These are phyloP conservation scores for Cosmia trapezina DNA, from an alignment of 2,888 invertebrate species.

Conservation along the genomic window DNA sequence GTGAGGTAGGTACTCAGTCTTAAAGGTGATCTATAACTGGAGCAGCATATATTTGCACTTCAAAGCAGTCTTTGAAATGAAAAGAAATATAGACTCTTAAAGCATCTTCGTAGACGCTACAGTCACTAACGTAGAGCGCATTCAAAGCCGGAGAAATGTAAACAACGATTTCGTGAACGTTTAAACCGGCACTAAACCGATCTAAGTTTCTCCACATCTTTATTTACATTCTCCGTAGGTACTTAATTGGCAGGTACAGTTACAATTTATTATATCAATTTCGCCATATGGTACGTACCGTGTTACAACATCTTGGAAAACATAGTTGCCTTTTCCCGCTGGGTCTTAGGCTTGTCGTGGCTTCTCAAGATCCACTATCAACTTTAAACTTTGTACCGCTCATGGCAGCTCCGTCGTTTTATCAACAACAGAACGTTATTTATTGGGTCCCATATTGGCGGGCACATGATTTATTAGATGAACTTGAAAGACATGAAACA, in stretches of 20 bases:
- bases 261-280: constrained; percentile 70
- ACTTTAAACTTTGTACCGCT: constrained; percentile 85
- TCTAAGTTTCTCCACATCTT: constrained; percentile 55
- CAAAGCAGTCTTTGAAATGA: constrained; percentile 7
- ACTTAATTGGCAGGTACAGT: constrained; percentile 72
- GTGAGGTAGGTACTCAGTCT: constrained; percentile 24
- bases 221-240: constrained; percentile 61
- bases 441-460: constrained; percentile 75
- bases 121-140: constrained; percentile 14
- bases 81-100: constrained; percentile 8
- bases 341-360: constrained; percentile 76
- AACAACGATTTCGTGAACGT: constrained; percentile 65
- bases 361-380: constrained; percentile 86
- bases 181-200: constrained; percentile 54
- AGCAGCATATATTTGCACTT: no score
- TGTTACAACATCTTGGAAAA: constrained; percentile 62
- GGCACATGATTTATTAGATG: constrained; percentile 75
- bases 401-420: constrained; percentile 78
- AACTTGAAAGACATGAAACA: constrained; percentile 63
- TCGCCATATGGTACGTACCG: constrained; percentile 60
- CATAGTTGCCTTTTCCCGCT: constrained; percentile 74
- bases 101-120: constrained; percentile 19
- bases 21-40: constrained; percentile 11
- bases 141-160: constrained; percentile 33
- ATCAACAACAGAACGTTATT: constrained; percentile 80